Conservation (phyloP, 2,113 vertebrate genomes). For the Phocoena sinus region DNA sequence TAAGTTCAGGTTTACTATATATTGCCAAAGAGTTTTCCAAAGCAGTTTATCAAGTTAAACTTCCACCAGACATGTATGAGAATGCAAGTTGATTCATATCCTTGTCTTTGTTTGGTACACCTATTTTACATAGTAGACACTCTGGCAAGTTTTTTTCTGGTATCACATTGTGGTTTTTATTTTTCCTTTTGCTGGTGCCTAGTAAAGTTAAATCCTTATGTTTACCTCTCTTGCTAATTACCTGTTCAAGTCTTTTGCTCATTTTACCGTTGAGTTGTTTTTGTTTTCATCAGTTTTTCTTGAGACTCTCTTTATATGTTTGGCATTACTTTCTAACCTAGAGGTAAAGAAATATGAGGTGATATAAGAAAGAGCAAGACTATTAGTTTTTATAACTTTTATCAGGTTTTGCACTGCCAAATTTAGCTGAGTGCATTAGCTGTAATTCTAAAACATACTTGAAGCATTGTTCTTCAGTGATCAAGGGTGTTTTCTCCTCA, state of each 20-base stretch:
- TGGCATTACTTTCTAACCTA: background rate
- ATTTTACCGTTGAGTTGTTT: background rate
- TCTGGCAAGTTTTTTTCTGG: background rate
- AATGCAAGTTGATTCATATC: background rate
- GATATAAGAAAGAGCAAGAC: background rate
- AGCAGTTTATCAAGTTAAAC: background rate
- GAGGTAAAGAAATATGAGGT: background rate
- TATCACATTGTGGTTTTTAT: background rate
- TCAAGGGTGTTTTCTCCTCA: background rate
- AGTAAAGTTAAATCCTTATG: background rate
- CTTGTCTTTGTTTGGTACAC: background rate
- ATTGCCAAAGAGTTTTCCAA: background rate
- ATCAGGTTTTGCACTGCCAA: background rate
- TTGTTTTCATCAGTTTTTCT: background rate
- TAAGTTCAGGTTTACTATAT: background rate
- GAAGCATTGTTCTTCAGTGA: background rate
- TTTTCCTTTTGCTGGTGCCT: background rate
- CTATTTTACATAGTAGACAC: background rate
- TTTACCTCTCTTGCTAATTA: background rate
- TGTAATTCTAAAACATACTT: background rate
- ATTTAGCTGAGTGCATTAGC: background rate
- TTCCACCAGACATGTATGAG: background rate
- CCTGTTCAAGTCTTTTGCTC: background rate
- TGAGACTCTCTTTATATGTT: background rate
- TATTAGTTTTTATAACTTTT: background rate